A percentile compares a stretch with the other conserved stretches of the same genome.
Conservation (phyloP, 2,113 vertebrate genomes). For the Leptocoma aspasia region DNA sequence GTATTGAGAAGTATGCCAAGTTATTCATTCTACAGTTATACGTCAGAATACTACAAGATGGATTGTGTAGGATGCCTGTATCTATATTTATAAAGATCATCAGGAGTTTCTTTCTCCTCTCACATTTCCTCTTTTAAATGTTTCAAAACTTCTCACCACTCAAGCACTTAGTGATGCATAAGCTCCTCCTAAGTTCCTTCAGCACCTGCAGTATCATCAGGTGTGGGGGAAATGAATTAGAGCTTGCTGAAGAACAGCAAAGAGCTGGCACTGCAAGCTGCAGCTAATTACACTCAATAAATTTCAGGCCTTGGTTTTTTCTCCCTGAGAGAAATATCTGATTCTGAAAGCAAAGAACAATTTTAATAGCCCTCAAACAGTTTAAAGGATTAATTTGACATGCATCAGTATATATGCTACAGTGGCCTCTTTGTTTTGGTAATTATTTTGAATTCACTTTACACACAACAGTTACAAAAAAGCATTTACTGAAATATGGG, state of each 20-base stretch:
- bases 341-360: background rate
- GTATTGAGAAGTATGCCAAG: background rate
- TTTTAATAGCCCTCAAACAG: background rate
- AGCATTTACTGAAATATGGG: background rate
- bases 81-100: background rate
- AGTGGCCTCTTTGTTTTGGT: background rate
- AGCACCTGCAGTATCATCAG: background rate
- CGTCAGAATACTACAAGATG: background rate
- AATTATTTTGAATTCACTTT: background rate
- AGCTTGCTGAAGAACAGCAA: conserved; percentile 2
- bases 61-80: background rate
- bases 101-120: background rate
- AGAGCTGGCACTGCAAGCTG: background rate
- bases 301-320: background rate
- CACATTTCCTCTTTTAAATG: background rate
- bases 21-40: background rate
- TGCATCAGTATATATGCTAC: background rate
- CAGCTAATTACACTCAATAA: conserved; percentile 6
- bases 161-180: background rate
- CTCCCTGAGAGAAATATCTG: background rate
- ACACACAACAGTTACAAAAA: background rate
- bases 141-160: background rate
- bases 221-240: background rate
- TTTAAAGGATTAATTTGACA: conserved; percentile 1
- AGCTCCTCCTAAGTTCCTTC: background rate